Evolutionary conservation across 2,888 invertebrate species (phyloP), one percentile per base, ranked within the genome.

Genomic region (Abrostola tripartita): DNA sequence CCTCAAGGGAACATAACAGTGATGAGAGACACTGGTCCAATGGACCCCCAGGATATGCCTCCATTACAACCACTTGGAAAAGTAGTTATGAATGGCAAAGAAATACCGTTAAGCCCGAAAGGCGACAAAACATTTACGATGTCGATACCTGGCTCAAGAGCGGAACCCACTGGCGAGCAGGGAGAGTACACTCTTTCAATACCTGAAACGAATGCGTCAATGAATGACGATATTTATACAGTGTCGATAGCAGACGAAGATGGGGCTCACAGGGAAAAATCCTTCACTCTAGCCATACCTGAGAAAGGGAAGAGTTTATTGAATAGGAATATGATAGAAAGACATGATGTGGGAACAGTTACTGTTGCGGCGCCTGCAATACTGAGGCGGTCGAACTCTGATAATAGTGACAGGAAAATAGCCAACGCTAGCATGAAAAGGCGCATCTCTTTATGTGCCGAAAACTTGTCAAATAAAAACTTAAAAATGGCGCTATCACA

Each of bases 1-100:
- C 95, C 93, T 37, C 95, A 95, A 82, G 96, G 96, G 12, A 95
- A 95, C 52, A 95, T 96, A 52, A 96, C 96, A 61, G 96, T 96
- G 59, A 95, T 95, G 94, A 90, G 95, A 76, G 95, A 95, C 70
- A 83, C 90, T 49, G 83, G 76, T 38, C 54, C 84, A 4, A 81
- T 90, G 65, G 92, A 92, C 37, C 60, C 87, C 0, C 83, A 90
- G 14, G 94, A 94, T 37, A 87, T 95, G 84, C 94, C 94, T 8
- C 94, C 94, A 0, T 65, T 95, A 60, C 94, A 94, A 60, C 94
- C 95, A 0, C 72, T 95, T 35, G 89, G 84, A 1, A 92, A 92
- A 81, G 71, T 90, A 9, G 64, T 87, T 24, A 61, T 90, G 10
- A 93, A 93, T 81, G 91, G 90, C 0, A 93, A 91, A 77, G 93